A percentile compares a stretch with the other conserved stretches of the same genome.
These are phyloP conservation scores for Nymphicus hollandicus DNA, from an alignment of 2,113 vertebrate genomes.

Conservation along the genomic window DNA sequence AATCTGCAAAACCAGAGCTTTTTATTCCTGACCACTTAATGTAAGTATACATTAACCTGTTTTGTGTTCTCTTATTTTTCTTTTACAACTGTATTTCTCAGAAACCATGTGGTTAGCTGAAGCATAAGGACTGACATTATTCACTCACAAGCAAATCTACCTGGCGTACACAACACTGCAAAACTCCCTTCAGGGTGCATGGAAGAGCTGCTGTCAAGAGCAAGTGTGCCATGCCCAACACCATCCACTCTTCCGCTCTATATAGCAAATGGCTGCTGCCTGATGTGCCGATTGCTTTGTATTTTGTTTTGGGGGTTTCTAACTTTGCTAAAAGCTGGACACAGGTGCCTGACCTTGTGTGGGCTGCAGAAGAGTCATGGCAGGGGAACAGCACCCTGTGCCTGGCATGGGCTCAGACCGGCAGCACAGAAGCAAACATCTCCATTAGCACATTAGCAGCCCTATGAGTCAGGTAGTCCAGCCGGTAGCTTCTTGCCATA, in stretches of 20 bases:
- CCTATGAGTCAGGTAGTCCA: not conserved
- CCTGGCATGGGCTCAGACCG: not conserved
- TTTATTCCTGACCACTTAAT: not conserved
- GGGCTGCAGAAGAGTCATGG: not conserved
- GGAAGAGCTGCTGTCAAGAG: not conserved
- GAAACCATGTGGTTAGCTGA: not conserved
- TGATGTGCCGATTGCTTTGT: not conserved
- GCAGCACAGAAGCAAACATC: not conserved
- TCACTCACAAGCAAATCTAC: not conserved
- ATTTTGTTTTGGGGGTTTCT: not conserved
- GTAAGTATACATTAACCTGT: not conserved
- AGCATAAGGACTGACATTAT: not conserved
- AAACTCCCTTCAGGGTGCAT: fast-evolving
- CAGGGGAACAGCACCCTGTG: not conserved
- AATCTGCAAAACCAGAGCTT: not conserved
- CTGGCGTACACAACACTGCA: not conserved
- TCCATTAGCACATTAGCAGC: not conserved
- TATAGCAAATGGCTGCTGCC: not conserved
- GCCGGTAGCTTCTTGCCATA: not conserved
- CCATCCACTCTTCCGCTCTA: not conserved
- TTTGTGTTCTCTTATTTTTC: not conserved
- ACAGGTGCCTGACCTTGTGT: fast-evolving
- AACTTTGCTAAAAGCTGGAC: not conserved
- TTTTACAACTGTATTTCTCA: not conserved
- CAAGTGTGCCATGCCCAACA: not conserved